Evolutionary conservation across 2,797 vertebrate species (phyloP).

Genomic region (Cyclopterus lumpus): DNA sequence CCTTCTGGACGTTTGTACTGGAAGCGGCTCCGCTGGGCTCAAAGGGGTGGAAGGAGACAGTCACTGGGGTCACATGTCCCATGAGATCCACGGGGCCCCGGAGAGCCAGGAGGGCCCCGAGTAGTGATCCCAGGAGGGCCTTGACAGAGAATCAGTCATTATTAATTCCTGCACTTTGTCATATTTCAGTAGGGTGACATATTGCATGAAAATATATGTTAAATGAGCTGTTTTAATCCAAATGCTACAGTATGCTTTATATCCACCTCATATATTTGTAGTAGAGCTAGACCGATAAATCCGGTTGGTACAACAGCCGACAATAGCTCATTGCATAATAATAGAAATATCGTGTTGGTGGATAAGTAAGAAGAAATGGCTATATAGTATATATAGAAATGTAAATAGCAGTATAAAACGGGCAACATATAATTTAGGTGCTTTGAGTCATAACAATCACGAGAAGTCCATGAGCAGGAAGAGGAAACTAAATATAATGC

Average conservation of each 20-base stretch:
- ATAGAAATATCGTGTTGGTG: background rate
- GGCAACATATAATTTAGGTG: background rate
- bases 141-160: conserved; percentile 60
- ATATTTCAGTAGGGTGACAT: conserved; percentile 18
- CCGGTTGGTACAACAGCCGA: background rate
- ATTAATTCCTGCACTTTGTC: conserved; percentile 52
- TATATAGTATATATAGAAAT: background rate
- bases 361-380: background rate
- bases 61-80: conserved; percentile 91
- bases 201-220: background rate
- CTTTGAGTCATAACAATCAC: background rate
- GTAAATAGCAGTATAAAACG: too few relatives aligned
- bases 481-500: background rate
- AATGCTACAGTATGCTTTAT: background rate
- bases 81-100: conserved; percentile 86
- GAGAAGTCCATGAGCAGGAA: background rate
- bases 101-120: conserved; percentile 84
- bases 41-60: conserved; percentile 84
- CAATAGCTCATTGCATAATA: background rate
- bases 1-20: conserved; percentile 9
- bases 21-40: conserved; percentile 45
- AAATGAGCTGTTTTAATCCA: background rate
- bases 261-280: background rate
- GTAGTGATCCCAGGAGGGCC: conserved; percentile 81
- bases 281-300: background rate